phyloP scores from a whole-genome alignment of 92 coral and sea anemone species.

The Isaurus tuberculatus region DNA sequence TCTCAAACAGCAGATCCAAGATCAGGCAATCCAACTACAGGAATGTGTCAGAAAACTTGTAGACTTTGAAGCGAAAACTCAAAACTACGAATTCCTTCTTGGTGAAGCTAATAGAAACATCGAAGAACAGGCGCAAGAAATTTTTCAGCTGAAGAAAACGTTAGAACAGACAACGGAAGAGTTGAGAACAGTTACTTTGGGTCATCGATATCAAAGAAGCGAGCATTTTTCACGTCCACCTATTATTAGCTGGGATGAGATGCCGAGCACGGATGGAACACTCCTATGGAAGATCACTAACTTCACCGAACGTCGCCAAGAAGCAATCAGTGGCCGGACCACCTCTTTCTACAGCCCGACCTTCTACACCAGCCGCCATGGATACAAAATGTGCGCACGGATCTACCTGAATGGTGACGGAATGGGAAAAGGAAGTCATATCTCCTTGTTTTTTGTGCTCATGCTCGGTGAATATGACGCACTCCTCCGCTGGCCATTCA shows the following conservation, averaged over 20 bases:
- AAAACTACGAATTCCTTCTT: slow-evolving; percentile 64
- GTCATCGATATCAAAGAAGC: not conserved
- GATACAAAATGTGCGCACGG: slow-evolving; percentile 59
- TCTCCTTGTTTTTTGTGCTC: slow-evolving; percentile 45
- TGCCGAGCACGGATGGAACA: slow-evolving; percentile 62
- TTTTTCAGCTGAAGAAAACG: slow-evolving; percentile 37
- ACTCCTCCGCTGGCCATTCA: slow-evolving; percentile 64
- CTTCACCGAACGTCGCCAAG: slow-evolving; percentile 63
- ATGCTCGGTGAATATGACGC: slow-evolving; percentile 56
- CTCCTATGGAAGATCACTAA: slow-evolving; percentile 71
- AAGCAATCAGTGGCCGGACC: slow-evolving; percentile 64
- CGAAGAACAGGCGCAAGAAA: slow-evolving; percentile 58
- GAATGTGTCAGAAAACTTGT: slow-evolving; percentile 49
- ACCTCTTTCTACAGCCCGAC: slow-evolving; percentile 76
- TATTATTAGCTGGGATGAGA: slow-evolving; percentile 35
- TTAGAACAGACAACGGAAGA: slow-evolving; percentile 46
- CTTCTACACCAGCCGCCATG: slow-evolving; percentile 58
- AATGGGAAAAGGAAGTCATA: slow-evolving; percentile 38
- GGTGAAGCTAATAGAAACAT: slow-evolving; percentile 69
- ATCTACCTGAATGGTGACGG: slow-evolving; percentile 53
- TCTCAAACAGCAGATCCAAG: not conserved
- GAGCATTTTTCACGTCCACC: not conserved
- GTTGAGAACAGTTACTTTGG: slow-evolving; percentile 27
- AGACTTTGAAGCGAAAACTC: slow-evolving; percentile 62
- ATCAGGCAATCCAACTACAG: slow-evolving; percentile 5